Conservation (phyloP, 1,140 invertebrate species). For the Venustaconcha ellipsiformis region DNA sequence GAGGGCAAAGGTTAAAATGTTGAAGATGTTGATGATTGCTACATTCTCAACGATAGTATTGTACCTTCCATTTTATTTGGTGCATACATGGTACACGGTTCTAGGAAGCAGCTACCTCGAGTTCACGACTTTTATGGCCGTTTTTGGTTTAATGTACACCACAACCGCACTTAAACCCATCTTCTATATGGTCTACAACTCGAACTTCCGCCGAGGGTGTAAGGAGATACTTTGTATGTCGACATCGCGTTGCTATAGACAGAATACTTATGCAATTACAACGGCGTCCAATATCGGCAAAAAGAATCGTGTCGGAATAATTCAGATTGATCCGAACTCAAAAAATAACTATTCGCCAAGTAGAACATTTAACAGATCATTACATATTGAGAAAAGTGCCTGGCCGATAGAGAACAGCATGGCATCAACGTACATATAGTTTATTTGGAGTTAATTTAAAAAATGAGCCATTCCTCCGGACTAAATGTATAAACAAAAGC, state of each 20-base stretch:
- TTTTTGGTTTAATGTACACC: conserved; percentile 31
- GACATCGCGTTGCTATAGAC: conserved; percentile 57
- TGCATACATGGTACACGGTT: conserved; percentile 44
- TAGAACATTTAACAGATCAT: conserved; percentile 37
- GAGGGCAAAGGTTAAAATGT: conserved; percentile 58
- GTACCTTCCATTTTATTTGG: conserved; percentile 36
- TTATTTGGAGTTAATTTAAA: too few species aligned
- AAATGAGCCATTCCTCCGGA: too few species aligned
- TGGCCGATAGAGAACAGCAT: conserved; percentile 37
- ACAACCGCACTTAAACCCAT: conserved; percentile 43
- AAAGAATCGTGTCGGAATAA: conserved; percentile 54
- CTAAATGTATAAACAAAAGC: too few species aligned
- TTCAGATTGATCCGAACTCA: conserved; percentile 11
- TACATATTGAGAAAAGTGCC: conserved; percentile 31
- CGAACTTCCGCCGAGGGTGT: conserved; percentile 60
- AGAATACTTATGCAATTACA: conserved; percentile 56
- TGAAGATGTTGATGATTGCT: conserved; percentile 55
- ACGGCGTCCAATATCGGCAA: conserved; percentile 51
- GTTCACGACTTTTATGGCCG: conserved; percentile 34
- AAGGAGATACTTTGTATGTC: conserved; percentile 62
- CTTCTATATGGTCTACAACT: conserved; percentile 55
- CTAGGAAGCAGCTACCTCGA: conserved; percentile 1
- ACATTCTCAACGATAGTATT: conserved; percentile 31
- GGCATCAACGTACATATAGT: too few species aligned
- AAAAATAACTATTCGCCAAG: conserved; percentile 2